phyloP scores from a whole-genome alignment of 2,797 vertebrate genomes.

The Diglossa cyanea region DNA sequence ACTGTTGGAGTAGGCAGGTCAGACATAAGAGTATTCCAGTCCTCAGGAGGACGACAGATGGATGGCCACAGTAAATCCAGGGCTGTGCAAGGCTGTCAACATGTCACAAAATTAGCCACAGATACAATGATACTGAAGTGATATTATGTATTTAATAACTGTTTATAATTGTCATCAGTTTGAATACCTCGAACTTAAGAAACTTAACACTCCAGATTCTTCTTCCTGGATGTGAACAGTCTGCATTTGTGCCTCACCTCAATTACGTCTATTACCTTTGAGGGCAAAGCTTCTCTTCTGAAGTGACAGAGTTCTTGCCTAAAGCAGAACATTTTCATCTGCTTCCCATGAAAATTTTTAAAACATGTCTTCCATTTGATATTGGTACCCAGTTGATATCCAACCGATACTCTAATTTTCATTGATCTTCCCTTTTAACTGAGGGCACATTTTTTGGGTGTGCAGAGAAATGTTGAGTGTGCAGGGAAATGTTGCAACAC shows the following conservation, averaged over 20 bases:
- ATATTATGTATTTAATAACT: neutral
- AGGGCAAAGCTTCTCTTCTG: neutral
- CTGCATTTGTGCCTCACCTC: neutral
- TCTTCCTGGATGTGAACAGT: neutral
- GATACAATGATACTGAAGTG: neutral
- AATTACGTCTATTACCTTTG: neutral
- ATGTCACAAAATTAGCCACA: neutral
- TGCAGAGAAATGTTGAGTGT: neutral
- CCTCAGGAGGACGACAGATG: rapidly evolving
- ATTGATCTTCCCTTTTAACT: neutral
- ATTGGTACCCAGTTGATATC: neutral
- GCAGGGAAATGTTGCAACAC: neutral
- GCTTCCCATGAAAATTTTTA: neutral
- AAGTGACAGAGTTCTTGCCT: neutral
- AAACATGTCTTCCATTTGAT: neutral
- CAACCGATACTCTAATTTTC: neutral
- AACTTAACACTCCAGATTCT: neutral
- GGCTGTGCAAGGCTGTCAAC: neutral
- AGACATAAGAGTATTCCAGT: rapidly evolving
- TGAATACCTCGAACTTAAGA: neutral
- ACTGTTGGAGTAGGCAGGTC: neutral
- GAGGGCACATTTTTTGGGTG: neutral
- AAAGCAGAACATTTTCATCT: neutral
- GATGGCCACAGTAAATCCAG: neutral
- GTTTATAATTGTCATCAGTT: neutral